Percentiles rank a stretch among this genome's conserved stretches.
Conservation (phyloP, 2,113 vertebrate genomes). For the Mesitornis unicolor region DNA sequence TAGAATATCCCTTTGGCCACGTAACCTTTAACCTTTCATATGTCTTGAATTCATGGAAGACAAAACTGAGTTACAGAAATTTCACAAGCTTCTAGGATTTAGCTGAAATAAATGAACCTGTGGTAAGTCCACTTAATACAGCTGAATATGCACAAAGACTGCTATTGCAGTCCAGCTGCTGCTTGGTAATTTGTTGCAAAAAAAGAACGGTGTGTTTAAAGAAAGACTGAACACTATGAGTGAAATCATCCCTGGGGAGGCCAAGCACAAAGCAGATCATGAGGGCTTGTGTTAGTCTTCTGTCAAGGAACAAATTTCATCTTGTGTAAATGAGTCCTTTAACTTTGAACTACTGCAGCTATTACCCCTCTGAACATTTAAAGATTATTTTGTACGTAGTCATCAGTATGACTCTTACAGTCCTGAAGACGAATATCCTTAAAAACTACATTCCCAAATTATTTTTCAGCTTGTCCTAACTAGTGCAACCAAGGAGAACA, state of each 20-base stretch:
- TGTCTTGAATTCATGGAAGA: background rate
- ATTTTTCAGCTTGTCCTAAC: background rate
- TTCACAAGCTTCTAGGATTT: background rate
- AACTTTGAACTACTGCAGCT: conserved; percentile 18
- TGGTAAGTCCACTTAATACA: background rate
- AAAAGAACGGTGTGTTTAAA: background rate
- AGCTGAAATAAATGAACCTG: background rate
- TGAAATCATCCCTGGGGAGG: conserved; percentile 4
- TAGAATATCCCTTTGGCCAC: too few relatives aligned
- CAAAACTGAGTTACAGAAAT: background rate
- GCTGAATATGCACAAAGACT: background rate
- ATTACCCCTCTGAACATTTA: background rate
- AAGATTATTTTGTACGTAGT: background rate
- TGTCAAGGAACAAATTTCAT: background rate
- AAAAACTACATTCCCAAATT: background rate
- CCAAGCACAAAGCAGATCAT: background rate
- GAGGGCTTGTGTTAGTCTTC: background rate
- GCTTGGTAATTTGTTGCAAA: background rate
- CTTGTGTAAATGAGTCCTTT: background rate
- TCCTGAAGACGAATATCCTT: background rate
- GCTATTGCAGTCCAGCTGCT: background rate
- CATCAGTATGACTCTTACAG: background rate
- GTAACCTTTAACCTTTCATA: background rate
- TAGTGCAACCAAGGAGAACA: background rate
- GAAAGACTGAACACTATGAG: background rate